phyloP scores from a whole-genome alignment of 1,140 invertebrate species.

The Piezodorus guildinii region DNA sequence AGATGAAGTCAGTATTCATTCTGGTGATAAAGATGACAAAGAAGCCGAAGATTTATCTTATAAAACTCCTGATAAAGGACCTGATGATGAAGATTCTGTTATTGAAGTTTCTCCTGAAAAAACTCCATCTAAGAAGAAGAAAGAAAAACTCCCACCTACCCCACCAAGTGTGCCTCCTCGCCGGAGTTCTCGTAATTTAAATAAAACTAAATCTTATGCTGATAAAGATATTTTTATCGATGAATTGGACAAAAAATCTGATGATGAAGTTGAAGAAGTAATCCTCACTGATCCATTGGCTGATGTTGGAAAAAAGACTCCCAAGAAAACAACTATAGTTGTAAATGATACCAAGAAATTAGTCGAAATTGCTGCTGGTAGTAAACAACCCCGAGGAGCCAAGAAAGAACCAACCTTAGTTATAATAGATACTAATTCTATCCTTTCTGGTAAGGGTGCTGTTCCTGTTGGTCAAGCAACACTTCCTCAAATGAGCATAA shows the following conservation, averaged over 20 bases:
- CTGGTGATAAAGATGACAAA: background rate
- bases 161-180: conserved; percentile 41
- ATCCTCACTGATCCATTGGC: conserved; percentile 39
- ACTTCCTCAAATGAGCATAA: conserved; percentile 22
- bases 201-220: conserved; percentile 46
- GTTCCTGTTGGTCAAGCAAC: conserved; percentile 40
- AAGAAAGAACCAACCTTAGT: conserved; percentile 65
- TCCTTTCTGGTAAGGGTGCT: conserved; percentile 49
- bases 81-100: conserved; percentile 25
- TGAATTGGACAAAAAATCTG: conserved; percentile 23
- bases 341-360: conserved; percentile 60
- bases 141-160: conserved; percentile 35
- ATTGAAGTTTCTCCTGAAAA: conserved; percentile 27
- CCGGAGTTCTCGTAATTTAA: conserved; percentile 49
- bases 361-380: conserved; percentile 52
- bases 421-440: conserved; percentile 65
- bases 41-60: conserved; percentile 3
- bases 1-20: background rate
- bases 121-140: conserved; percentile 32
- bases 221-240: conserved; percentile 48
- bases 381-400: conserved; percentile 37
- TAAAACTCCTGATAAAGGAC: conserved; percentile 37
- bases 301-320: conserved; percentile 37
- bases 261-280: conserved; percentile 40
- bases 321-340: conserved; percentile 48